Conservation (phyloP, 1,140 invertebrate genomes). For the Drosophila asahinai region DNA sequence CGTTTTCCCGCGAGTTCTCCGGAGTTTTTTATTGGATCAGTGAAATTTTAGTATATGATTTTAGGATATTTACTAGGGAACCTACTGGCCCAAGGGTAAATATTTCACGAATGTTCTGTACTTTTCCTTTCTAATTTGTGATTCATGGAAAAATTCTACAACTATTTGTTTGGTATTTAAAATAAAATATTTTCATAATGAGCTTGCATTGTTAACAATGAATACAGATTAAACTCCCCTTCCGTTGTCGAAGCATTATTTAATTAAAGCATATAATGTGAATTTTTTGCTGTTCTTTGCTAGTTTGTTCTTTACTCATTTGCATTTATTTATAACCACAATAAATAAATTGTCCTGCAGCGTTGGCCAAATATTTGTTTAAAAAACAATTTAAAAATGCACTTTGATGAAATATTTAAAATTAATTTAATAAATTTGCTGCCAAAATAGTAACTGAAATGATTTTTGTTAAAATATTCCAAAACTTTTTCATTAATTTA, state of each 20-base stretch:
- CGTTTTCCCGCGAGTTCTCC: neutral
- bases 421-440: no score
- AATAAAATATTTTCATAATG: neutral
- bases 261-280: conserved; percentile 5
- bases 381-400: neutral
- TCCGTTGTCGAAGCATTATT: conserved; percentile 1
- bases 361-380: neutral
- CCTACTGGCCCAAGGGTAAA: neutral
- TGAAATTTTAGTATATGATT: neutral
- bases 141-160: neutral
- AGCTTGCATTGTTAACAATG: neutral
- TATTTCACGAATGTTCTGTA: neutral
- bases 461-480: no score
- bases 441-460: no score
- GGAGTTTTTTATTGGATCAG: neutral
- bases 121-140: neutral
- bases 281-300: neutral
- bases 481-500: no score
- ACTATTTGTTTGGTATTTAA: no score
- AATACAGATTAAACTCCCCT: neutral
- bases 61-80: neutral
- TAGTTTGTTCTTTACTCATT: neutral
- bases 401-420: neutral
- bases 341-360: neutral
- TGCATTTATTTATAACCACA: conserved; percentile 4